Conservation (phyloP, 2,888 invertebrate species). For the Campaea margaritaria region DNA sequence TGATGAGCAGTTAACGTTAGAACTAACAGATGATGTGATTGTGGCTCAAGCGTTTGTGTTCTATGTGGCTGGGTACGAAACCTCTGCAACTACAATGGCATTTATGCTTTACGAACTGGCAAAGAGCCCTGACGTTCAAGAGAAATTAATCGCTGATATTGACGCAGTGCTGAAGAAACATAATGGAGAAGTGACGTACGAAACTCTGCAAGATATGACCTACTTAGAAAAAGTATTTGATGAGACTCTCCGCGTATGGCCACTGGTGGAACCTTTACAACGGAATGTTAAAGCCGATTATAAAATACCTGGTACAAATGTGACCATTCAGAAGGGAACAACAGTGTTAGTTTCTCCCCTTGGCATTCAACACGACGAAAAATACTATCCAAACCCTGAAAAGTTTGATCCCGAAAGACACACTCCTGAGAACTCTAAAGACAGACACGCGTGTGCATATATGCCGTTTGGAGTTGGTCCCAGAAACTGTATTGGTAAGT, state of each 20-base stretch:
- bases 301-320: conserved; percentile 61
- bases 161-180: conserved; percentile 54
- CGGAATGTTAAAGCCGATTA: conserved; percentile 62
- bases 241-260: conserved; percentile 73
- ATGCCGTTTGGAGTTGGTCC: conserved; percentile 74
- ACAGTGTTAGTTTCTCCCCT: conserved; percentile 58
- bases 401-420: conserved; percentile 55
- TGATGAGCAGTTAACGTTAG: conserved; percentile 38
- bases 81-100: conserved; percentile 68
- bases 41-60: conserved; percentile 73
- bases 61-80: conserved; percentile 75
- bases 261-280: conserved; percentile 67
- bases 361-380: conserved; percentile 70
- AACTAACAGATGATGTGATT: conserved; percentile 59
- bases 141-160: conserved; percentile 59
- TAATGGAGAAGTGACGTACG: conserved; percentile 64
- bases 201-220: conserved; percentile 62
- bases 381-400: conserved; percentile 73
- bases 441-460: conserved; percentile 63
- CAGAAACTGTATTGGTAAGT: conserved; percentile 73
- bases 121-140: conserved; percentile 64
- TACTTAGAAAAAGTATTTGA: conserved; percentile 68
- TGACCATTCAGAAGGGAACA: conserved; percentile 60
- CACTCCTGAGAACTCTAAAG: conserved; percentile 52
- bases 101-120: conserved; percentile 67